phyloP scores from a whole-genome alignment of 2,113 vertebrate genomes.

The Poecilia latipinna region DNA sequence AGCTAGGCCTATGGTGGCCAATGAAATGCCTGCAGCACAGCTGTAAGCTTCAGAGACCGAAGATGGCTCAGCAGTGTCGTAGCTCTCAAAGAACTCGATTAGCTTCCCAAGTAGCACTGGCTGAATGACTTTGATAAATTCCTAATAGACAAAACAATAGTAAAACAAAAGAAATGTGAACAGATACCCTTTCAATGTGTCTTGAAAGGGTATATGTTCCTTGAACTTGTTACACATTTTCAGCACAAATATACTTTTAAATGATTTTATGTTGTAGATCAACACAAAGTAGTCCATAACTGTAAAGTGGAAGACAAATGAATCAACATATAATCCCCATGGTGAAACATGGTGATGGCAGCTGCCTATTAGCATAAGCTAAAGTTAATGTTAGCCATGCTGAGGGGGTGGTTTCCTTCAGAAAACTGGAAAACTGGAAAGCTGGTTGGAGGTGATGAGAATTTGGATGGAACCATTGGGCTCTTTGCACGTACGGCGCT shows the following conservation, averaged over 20 bases:
- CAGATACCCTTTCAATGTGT: too few relatives aligned
- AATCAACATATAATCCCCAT: not conserved
- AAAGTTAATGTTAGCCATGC: too few relatives aligned
- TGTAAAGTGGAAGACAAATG: not conserved
- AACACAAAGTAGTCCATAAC: not conserved
- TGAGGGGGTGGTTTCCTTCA: not conserved
- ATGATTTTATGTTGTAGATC: not conserved
- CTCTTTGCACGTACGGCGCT: too few relatives aligned
- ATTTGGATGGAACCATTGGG: too few relatives aligned
- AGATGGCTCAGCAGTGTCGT: slow-evolving; percentile 37
- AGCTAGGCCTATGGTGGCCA: slow-evolving; percentile 80
- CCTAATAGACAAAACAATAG: slow-evolving; percentile 70
- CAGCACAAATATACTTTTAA: not conserved
- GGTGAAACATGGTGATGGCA: not conserved
- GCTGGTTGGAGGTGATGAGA: not conserved
- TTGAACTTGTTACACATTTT: not conserved
- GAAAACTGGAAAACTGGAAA: not conserved
- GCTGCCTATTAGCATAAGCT: too few relatives aligned
- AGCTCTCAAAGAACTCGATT: slow-evolving; percentile 86
- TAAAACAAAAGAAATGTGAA: not conserved
- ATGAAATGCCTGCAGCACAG: slow-evolving; percentile 80
- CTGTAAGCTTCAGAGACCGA: slow-evolving; percentile 75
- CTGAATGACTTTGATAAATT: slow-evolving; percentile 85
- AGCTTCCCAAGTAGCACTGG: slow-evolving; percentile 89
- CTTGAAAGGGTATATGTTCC: not conserved